Percentiles rank a stretch among this genome's conserved stretches.
These are phyloP conservation scores for Phaethon lepturus DNA, from an alignment of 2,113 vertebrate genomes.

Conservation along the genomic window DNA sequence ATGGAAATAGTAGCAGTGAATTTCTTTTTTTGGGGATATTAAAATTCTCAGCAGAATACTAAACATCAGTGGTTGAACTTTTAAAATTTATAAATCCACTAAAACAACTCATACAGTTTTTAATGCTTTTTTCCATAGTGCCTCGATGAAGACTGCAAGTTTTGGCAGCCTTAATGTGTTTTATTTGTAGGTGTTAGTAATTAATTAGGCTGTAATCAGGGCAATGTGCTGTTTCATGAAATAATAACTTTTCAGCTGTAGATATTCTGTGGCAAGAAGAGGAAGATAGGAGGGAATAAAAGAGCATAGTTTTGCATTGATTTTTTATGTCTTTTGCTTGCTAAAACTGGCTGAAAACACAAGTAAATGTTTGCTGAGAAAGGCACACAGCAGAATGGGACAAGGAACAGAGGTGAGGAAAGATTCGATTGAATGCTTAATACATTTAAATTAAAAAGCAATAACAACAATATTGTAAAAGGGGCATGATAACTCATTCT, in stretches of 20 bases:
- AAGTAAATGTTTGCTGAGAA: not conserved
- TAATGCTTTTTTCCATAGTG: not conserved
- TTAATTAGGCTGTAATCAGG: slow-evolving; percentile 1
- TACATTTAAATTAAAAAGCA: not conserved
- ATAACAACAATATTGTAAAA: not conserved
- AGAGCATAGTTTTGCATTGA: not conserved
- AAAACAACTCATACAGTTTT: not conserved
- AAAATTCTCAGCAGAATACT: not conserved
- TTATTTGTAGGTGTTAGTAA: not conserved
- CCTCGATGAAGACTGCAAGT: not conserved
- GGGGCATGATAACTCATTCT: not conserved
- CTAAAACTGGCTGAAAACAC: not conserved
- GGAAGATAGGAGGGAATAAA: not conserved
- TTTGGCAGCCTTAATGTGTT: not conserved
- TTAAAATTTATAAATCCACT: not conserved
- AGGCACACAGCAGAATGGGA: not conserved
- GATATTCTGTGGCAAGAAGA: not conserved
- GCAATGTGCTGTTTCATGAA: not conserved
- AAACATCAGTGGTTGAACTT: not conserved
- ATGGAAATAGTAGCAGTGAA: not conserved
- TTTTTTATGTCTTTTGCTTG: not conserved
- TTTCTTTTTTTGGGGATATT: not conserved
- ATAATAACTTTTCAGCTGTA: not conserved
- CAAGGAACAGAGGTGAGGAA: not conserved
- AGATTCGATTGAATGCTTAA: not conserved